Evolutionary conservation across 92 coral and sea anemone species (phyloP).

Genomic region (Zoanthus sansibaricus): DNA sequence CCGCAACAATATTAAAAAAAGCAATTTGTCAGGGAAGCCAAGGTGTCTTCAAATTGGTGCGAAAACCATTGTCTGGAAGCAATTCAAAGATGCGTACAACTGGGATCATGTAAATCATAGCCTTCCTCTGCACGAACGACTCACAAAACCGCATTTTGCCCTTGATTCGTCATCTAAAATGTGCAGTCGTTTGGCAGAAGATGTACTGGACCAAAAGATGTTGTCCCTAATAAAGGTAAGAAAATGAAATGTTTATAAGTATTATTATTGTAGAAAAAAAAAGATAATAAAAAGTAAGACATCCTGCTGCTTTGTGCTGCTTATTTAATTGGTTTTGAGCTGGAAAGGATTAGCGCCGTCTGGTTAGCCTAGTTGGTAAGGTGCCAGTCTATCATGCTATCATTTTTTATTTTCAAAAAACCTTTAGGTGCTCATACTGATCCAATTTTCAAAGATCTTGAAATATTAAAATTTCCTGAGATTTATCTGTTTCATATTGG

Average conservation of each 20-base stretch:
- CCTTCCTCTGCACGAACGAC: slow-evolving; percentile 54
- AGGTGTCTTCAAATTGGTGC: slow-evolving; percentile 36
- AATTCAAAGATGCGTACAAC: slow-evolving; percentile 41
- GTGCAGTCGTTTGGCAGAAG: slow-evolving; percentile 54
- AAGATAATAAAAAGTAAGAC: too few species aligned
- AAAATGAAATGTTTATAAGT: too few species aligned
- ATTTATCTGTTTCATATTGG: too few species aligned
- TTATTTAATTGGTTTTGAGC: neutral
- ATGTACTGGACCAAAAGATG: slow-evolving; percentile 63
- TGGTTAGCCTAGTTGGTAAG: too few species aligned
- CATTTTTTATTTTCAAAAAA: too few species aligned
- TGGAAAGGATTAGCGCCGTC: too few species aligned
- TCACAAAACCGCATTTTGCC: slow-evolving; percentile 61
- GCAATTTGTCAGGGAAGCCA: slow-evolving; percentile 12
- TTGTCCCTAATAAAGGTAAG: slow-evolving; percentile 60
- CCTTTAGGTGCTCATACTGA: too few species aligned
- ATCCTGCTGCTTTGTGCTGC: neutral
- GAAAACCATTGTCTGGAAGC: slow-evolving; percentile 39
- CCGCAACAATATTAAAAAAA: slow-evolving; percentile 12
- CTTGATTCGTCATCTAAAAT: slow-evolving; percentile 65
- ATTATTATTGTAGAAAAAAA: too few species aligned
- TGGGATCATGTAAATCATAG: slow-evolving; percentile 41
- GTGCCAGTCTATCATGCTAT: too few species aligned
- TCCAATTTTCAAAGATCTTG: too few species aligned
- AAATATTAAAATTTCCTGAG: too few species aligned